Evolutionary conservation across 2,888 invertebrate species (phyloP), one percentile per base, ranked within the genome.

Genomic region (Iphiclides podalirius): DNA sequence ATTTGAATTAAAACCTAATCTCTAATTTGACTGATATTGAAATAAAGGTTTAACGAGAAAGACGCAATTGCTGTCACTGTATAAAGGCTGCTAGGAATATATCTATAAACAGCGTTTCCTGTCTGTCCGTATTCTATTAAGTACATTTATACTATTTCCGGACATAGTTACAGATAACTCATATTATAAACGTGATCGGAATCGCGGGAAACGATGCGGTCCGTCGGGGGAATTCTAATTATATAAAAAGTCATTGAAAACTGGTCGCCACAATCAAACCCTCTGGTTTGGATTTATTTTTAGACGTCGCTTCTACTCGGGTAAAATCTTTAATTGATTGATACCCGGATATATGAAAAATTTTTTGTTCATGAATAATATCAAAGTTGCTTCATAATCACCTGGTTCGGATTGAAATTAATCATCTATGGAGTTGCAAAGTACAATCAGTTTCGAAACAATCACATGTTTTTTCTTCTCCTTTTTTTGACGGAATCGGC

Each of bases 221-320:
- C 66, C 56, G 57, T 59, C 57, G 52, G 54, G 57, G 61, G 72
- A 74, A 74, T 70, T 70, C 57, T 64, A 72, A 72, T 68, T 63
- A 57, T 31, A 36, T 15, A 12, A 40, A 49, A 49, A 16, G 49
- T 39, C 49, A 49, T 50, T 39, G 50, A 16, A 45, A 45, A 41
- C 20, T 33, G 6, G 35, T 36, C 17, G 45, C 9, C 14, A 39
- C 49, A 28, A 35, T 26, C 12, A 28, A 11, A 31, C 13, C 13
- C 15, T 35, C 23, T 13, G 31, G 14, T 12, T 34, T 12, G 15
- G 23, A 14, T 38, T 36, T 38, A 42, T 42, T 48, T 38, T 36
- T 47, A 31, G 26, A 41, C 28, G 9, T n/a, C 13, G 34, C 23
- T 37, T 3, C 4, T 26, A 34, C 39, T 38, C 33, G 23, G 33